phyloP scores from a whole-genome alignment of 2,113 vertebrate genomes.

The Maccullochella peelii region DNA sequence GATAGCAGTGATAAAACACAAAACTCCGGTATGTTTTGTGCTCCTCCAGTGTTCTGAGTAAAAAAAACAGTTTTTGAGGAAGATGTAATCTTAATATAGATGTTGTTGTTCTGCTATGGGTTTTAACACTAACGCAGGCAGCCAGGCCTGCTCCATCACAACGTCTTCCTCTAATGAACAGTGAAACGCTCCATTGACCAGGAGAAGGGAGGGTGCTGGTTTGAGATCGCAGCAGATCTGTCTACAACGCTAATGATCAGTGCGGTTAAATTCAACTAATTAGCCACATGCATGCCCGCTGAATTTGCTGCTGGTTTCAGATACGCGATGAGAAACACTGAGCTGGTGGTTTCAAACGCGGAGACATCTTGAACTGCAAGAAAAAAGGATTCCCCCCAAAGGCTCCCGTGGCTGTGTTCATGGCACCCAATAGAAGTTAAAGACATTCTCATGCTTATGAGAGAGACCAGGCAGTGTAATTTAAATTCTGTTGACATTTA shows the following conservation, averaged over 20 bases:
- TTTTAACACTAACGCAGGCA: conserved; percentile 67
- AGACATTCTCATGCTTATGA: conserved; percentile 81
- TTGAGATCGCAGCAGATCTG: conserved; percentile 82
- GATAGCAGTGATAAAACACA: neutral
- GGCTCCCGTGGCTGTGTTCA: conserved; percentile 76
- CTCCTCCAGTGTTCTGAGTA: neutral
- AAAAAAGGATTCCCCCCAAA: conserved; percentile 66
- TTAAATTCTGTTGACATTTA: conserved; percentile 90
- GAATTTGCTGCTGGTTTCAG: conserved; percentile 74
- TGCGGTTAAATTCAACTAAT: conserved; percentile 83
- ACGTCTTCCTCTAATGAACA: conserved; percentile 70
- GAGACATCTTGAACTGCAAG: conserved; percentile 79
- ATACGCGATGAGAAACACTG: conserved; percentile 64
- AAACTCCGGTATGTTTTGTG: neutral
- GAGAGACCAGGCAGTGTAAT: conserved; percentile 82
- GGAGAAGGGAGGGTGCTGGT: conserved; percentile 64
- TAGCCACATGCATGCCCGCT: conserved; percentile 75
- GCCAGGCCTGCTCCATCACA: conserved; percentile 66
- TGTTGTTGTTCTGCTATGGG: conserved; percentile 40
- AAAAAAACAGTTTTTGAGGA: conserved; percentile 4
- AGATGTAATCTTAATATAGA: conserved; percentile 54
- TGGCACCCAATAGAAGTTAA: conserved; percentile 83
- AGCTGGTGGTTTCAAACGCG: conserved; percentile 77
- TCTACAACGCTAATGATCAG: conserved; percentile 83
- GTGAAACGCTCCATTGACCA: conserved; percentile 76